phyloP scores from a whole-genome alignment of 2,888 invertebrate species.

The Epistrophe grossulariae region DNA sequence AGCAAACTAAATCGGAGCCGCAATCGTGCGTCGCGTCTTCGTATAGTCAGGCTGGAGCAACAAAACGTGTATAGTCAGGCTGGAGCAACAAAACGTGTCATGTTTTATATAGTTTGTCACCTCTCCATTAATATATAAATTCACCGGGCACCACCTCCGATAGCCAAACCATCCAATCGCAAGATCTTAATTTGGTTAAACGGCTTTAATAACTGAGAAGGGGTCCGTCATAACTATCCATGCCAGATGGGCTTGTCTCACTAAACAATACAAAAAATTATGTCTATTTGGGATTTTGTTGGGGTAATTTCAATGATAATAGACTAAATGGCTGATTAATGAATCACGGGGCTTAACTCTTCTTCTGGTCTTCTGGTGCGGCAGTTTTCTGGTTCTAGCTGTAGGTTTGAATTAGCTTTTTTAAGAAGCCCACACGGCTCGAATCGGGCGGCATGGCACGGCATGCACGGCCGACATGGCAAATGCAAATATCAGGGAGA shows the following conservation, averaged over 20 bases:
- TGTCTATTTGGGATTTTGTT: slow-evolving; percentile 57
- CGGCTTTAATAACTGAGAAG: slow-evolving; percentile 60
- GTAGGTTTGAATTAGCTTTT: slow-evolving; percentile 30
- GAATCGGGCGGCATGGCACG: slow-evolving; percentile 8
- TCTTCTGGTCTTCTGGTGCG: slow-evolving; percentile 13
- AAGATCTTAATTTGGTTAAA: slow-evolving; percentile 72
- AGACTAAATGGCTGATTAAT: slow-evolving; percentile 71
- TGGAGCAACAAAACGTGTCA: slow-evolving; percentile 44
- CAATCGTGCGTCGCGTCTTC: neutral
- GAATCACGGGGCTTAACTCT: slow-evolving; percentile 62
- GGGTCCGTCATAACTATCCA: slow-evolving; percentile 58
- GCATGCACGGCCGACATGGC: slow-evolving; percentile 25
- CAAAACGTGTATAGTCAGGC: slow-evolving; percentile 23
- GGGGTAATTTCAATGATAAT: slow-evolving; percentile 73
- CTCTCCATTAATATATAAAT: slow-evolving; percentile 48
- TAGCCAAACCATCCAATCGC: slow-evolving; percentile 47
- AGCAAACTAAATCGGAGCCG: neutral
- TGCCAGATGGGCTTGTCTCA: slow-evolving; percentile 52
- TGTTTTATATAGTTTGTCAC: slow-evolving; percentile 43
- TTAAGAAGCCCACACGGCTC: slow-evolving; percentile 66
- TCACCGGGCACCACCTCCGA: slow-evolving; percentile 30
- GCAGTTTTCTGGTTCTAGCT: neutral
- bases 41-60: neutral
- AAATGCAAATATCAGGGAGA: slow-evolving; percentile 69
- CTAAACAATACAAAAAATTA: slow-evolving; percentile 68